Evolutionary conservation across 2,888 invertebrate species (phyloP), one percentile per base, ranked within the genome.

Genomic region (Acanthosepion pharaonis): DNA sequence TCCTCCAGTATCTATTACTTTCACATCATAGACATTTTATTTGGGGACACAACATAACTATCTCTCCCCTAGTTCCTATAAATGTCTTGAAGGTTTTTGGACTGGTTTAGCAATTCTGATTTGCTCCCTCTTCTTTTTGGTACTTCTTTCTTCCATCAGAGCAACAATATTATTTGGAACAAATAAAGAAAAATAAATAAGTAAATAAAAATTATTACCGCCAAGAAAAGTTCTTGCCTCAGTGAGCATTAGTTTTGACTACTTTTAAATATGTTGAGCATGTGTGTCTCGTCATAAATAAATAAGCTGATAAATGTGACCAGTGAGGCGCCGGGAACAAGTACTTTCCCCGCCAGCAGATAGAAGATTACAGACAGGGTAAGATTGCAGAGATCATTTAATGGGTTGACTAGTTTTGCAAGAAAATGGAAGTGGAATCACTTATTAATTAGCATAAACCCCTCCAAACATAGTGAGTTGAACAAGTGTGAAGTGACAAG

Each of bases 21-120:
- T 78, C 78, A 78, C 78, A 78, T 78, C n/a, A 78, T n/a, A 78
- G n/a, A n/a, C 78, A 78, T 78, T 78, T 78, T 78, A 78, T n/a
- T 78, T 78, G 78, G n/a, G 78, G 78, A 78, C 78, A 78, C 78
- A n/a, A 78, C 78, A 78, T 78, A 78, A 78, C 78, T 78, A 78
- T 78, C 78, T 78, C 78, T 78, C 78, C 33, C n/a, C 78, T 33
- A 78, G n/a, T 78, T 78, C 78, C 78, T 33, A 78, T n/a, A 78
- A n/a, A 78, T 78, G 78, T 78, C 78, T 78, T 78, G 78, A 78
- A 78, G 78, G 78, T 78, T 78, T 78, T 78, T 78, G n/a, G 78
- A 78, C n/a, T 78, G 78, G 78, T 78, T 78, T n/a, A 78, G 78
- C n/a, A 33, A 78, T n/a, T 33, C n/a, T n/a, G 78, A 78, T 78